A percentile compares a stretch with the other conserved stretches of the same genome.
Conservation (phyloP, 2,797 vertebrate species). For the Discoglossus pictus region DNA sequence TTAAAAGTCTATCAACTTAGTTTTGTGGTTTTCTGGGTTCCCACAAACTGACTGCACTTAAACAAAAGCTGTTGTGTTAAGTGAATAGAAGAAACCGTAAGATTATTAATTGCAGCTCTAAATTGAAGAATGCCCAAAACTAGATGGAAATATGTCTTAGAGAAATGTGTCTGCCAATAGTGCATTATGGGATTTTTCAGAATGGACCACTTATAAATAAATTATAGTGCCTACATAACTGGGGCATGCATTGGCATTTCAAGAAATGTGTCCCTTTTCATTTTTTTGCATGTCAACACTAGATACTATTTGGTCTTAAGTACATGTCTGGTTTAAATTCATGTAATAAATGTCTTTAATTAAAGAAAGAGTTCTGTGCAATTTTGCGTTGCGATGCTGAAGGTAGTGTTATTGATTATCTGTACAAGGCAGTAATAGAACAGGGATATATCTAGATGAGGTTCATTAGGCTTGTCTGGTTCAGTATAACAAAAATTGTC, state of each 20-base stretch:
- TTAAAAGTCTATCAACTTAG: background rate
- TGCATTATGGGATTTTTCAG: background rate
- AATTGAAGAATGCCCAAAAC: background rate
- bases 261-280: background rate
- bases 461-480: constrained; percentile 16
- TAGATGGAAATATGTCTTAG: background rate
- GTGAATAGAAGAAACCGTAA: background rate
- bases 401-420: constrained; percentile 5
- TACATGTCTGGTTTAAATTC: background rate
- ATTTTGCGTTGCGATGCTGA: background rate
- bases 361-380: background rate
- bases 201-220: background rate
- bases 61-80: constrained; percentile 1
- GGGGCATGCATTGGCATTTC: background rate
- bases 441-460: constrained; percentile 1
- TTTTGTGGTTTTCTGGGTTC: constrained; percentile 31
- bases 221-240: background rate
- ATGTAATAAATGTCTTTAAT: background rate
- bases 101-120: background rate
- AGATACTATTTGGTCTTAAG: background rate
- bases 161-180: background rate
- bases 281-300: background rate
- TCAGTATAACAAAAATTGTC: background rate
- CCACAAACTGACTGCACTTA: background rate
- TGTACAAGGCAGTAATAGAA: constrained; percentile 11